phyloP scores from a whole-genome alignment of 2,113 vertebrate genomes.

The Aspidoscelis tigris region DNA sequence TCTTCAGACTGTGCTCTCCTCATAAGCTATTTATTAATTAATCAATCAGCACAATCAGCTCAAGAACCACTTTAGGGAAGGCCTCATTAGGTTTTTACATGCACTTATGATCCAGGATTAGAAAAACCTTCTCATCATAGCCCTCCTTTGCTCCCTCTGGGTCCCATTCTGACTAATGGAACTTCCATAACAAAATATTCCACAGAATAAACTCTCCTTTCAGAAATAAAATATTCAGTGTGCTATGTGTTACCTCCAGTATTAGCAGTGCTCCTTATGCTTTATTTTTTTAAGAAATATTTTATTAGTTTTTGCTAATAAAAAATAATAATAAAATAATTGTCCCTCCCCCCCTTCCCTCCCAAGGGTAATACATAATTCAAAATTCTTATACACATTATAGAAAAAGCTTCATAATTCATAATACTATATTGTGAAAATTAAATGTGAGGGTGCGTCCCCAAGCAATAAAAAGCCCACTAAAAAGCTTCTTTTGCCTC shows the following conservation, averaged over 20 bases:
- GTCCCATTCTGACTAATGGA: background rate
- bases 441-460: no score
- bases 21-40: conserved; percentile 2
- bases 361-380: no score
- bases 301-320: no score
- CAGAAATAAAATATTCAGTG: no score
- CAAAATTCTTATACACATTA: no score
- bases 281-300: background rate
- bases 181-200: background rate
- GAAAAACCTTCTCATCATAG: no score
- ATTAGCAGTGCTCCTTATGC: background rate
- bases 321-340: no score
- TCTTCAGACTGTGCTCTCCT: background rate
- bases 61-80: background rate
- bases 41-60: background rate
- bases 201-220: background rate
- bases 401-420: no score
- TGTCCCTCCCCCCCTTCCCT: no score
- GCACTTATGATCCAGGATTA: background rate
- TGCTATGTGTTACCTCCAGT: background rate
- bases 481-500: no score
- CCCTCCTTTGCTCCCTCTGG: background rate
- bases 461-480: no score
- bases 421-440: no score
- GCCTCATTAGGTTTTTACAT: background rate